phyloP scores from a whole-genome alignment of 2,113 vertebrate genomes.

The Phaethornis superciliosus region DNA sequence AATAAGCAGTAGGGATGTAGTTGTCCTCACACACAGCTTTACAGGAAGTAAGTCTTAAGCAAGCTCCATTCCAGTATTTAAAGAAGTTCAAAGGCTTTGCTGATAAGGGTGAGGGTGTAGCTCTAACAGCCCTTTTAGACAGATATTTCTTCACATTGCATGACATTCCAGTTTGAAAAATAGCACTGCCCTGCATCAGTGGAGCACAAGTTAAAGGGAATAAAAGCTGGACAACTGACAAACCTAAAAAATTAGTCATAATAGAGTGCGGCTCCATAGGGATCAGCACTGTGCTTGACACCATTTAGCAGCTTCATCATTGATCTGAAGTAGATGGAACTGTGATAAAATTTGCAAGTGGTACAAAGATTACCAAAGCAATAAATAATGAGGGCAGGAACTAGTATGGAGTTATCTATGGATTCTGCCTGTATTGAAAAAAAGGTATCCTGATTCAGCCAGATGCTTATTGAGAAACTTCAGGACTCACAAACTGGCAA shows the following conservation, averaged over 20 bases:
- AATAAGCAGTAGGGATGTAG: background rate
- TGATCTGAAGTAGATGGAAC: conserved; percentile 20
- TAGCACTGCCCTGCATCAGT: background rate
- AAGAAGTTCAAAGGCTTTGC: conserved; percentile 21
- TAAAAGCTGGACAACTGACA: conserved; percentile 37
- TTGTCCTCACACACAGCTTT: background rate
- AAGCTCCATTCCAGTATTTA: conserved; percentile 12
- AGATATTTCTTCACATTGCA: background rate
- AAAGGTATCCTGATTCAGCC: background rate
- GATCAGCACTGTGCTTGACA: conserved; percentile 48
- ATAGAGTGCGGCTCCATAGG: conserved; percentile 25
- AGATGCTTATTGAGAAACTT: background rate
- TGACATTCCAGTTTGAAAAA: conserved; percentile 19
- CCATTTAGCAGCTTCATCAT: conserved; percentile 43
- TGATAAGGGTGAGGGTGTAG: conserved; percentile 9
- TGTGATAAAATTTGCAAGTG: conserved; percentile 45
- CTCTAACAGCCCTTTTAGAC: background rate
- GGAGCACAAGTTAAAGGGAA: conserved; percentile 41
- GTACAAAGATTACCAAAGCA: background rate
- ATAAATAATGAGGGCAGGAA: conserved; percentile 43
- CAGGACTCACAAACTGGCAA: background rate
- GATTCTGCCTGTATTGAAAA: background rate
- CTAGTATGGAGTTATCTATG: background rate
- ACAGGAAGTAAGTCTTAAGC: background rate
- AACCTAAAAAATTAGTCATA: conserved; percentile 52